Conservation (phyloP, 2,113 vertebrate species). For the Ia io region DNA sequence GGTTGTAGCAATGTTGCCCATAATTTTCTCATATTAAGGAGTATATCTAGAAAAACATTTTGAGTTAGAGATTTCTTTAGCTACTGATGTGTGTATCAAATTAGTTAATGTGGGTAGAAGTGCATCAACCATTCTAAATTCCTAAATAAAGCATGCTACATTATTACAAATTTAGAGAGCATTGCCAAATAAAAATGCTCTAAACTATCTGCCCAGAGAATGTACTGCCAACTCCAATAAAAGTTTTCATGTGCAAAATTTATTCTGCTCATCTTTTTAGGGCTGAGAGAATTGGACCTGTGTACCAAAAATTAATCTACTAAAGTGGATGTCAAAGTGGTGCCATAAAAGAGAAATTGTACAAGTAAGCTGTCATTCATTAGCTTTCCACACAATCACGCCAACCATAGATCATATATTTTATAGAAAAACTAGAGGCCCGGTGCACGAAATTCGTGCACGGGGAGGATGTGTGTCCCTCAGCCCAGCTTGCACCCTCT, state of each 20-base stretch:
- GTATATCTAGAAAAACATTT: not conserved
- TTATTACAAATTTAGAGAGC: not conserved
- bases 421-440: not conserved
- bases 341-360: not conserved
- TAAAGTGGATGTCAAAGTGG: not conserved
- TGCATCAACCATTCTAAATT: not conserved
- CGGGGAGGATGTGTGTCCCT: too few relatives aligned
- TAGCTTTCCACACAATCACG: conserved; percentile 28
- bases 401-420: not conserved
- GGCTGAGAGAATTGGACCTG: not conserved
- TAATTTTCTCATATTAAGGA: not conserved
- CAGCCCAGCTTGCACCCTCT: too few relatives aligned
- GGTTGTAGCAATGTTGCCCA: not conserved
- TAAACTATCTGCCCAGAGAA: not conserved
- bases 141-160: not conserved
- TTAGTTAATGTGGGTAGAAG: not conserved
- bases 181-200: not conserved
- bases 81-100: not conserved
- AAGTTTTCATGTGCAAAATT: not conserved
- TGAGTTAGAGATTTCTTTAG: not conserved
- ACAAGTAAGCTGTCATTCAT: not conserved
- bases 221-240: not conserved
- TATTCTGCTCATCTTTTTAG: not conserved
- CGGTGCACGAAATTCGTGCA: too few relatives aligned
- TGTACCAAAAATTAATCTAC: not conserved